Percentiles rank a stretch among this genome's conserved stretches.
Conservation (phyloP, 2,888 invertebrate species). For the Agrilus cyanescens region DNA sequence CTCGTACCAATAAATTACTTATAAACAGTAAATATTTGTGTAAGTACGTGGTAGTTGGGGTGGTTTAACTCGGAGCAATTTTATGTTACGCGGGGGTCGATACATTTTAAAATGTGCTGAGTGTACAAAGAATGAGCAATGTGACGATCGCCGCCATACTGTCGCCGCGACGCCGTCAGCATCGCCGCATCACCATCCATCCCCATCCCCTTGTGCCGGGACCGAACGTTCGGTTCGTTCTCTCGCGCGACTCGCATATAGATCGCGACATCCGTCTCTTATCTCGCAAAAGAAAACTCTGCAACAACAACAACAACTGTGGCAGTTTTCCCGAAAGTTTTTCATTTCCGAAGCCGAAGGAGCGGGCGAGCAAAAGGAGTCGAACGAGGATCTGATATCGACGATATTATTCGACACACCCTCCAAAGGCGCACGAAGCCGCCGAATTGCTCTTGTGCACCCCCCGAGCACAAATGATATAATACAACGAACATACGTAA, state of each 20-base stretch:
- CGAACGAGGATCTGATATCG: slow-evolving; percentile 25
- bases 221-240: slow-evolving; percentile 15
- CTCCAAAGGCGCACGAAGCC: slow-evolving; percentile 8
- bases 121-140: slow-evolving; percentile 38
- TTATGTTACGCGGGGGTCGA: slow-evolving; percentile 27
- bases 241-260: slow-evolving; percentile 35
- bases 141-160: slow-evolving; percentile 37
- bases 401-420: slow-evolving; percentile 12
- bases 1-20: no score
- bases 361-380: no score
- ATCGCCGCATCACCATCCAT: neutral
- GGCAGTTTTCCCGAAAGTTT: slow-evolving; percentile 29
- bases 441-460: neutral
- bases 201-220: neutral
- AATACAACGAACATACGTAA: no score
- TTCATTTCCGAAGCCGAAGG: slow-evolving; percentile 26
- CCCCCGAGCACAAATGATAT: no score
- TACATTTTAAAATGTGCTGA: slow-evolving; percentile 40
- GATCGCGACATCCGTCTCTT: slow-evolving; percentile 28
- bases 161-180: slow-evolving; percentile 26
- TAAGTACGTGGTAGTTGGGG: no score
- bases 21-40: no score
- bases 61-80: no score
- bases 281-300: slow-evolving; percentile 34
- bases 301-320: slow-evolving; percentile 27